phyloP scores from a whole-genome alignment of 92 coral and sea anemone species.

The Paramuricea clavata region DNA sequence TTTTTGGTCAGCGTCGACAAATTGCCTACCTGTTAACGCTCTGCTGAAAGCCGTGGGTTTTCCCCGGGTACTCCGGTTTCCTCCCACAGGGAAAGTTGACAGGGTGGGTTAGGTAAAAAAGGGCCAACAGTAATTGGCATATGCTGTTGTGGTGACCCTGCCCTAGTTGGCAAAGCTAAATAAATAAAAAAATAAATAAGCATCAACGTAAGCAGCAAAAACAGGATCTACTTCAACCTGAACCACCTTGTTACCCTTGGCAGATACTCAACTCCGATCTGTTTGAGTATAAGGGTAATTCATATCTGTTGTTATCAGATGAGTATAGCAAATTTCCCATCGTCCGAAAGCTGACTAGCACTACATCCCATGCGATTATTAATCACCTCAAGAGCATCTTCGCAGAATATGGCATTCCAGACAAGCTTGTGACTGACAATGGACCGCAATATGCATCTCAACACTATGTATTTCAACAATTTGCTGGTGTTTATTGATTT shows the following conservation, averaged over 20 bases:
- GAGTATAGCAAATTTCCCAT: conserved; percentile 75
- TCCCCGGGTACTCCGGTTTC: too few species aligned
- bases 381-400: conserved; percentile 36
- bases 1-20: too few species aligned
- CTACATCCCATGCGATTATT: conserved; percentile 67
- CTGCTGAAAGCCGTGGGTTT: too few species aligned
- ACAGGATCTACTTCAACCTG: conserved; percentile 51
- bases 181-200: too few species aligned
- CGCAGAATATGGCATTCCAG: conserved; percentile 37
- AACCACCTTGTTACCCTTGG: conserved; percentile 58
- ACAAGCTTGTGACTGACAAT: conserved; percentile 3
- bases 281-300: conserved; percentile 61
- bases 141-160: too few species aligned
- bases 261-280: conserved; percentile 65
- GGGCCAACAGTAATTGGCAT: too few species aligned
- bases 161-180: too few species aligned
- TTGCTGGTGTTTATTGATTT: conserved; percentile 21
- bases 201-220: conserved; percentile 44
- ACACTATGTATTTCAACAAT: conserved; percentile 31
- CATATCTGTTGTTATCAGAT: conserved; percentile 54
- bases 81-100: too few species aligned
- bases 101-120: too few species aligned
- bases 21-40: too few species aligned
- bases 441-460: conserved; percentile 11
- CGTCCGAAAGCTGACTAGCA: conserved; percentile 58